Percentiles rank a stretch among this genome's conserved stretches.
Conservation (phyloP, 2,888 invertebrate species). For the Rhorus exstirpatorius region DNA sequence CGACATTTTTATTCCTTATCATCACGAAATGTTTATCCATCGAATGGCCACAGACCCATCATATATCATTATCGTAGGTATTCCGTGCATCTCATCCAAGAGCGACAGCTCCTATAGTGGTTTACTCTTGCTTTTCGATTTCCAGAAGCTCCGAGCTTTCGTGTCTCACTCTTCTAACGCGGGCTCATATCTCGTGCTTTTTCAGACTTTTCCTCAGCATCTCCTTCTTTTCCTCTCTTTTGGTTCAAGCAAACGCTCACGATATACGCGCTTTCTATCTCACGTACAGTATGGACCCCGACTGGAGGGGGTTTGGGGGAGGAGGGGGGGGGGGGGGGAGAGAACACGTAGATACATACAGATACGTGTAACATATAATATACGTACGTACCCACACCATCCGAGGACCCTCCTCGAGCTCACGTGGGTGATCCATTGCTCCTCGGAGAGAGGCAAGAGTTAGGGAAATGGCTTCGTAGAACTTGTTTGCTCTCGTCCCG, state of each 20-base stretch:
- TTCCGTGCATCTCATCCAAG: slow-evolving; percentile 28
- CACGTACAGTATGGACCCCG: slow-evolving; percentile 56
- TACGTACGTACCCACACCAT: slow-evolving; percentile 67
- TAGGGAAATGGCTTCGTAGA: slow-evolving; percentile 85
- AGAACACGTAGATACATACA: slow-evolving; percentile 49
- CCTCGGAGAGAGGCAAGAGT: slow-evolving; percentile 84
- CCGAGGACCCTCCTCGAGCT: slow-evolving; percentile 71
- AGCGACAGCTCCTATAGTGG: slow-evolving; percentile 43
- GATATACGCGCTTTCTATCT: slow-evolving; percentile 48
- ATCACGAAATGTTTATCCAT: too few species aligned
- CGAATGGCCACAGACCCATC: neutral
- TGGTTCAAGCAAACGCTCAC: slow-evolving; percentile 23
- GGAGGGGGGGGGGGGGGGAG: slow-evolving; percentile 14
- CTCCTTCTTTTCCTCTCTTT: slow-evolving; percentile 21
- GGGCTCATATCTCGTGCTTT: neutral
- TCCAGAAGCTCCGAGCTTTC: slow-evolving; percentile 14
- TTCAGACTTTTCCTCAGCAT: slow-evolving; percentile 16
- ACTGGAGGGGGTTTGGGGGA: neutral
- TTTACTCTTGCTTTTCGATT: slow-evolving; percentile 35
- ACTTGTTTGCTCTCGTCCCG: slow-evolving; percentile 83
- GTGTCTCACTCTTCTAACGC: slow-evolving; percentile 33
- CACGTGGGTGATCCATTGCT: slow-evolving; percentile 84
- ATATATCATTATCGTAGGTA: neutral
- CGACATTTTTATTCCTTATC: too few species aligned
- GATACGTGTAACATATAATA: neutral